Percentiles rank a stretch among this genome's conserved stretches.
phyloP scores from a whole-genome alignment of 2,888 invertebrate genomes.

The Gnatocerus cornutus region DNA sequence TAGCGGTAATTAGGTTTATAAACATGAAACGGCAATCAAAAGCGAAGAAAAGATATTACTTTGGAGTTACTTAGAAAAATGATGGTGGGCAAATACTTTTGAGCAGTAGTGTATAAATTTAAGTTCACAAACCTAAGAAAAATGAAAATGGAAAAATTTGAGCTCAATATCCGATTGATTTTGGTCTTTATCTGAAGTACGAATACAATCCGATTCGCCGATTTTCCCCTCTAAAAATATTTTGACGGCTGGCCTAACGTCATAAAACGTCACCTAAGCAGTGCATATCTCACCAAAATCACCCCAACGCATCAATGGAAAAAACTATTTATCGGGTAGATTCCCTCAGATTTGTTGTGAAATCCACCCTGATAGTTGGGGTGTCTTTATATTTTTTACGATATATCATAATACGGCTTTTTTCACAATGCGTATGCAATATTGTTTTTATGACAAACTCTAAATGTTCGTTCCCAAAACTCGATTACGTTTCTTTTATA shows the following conservation, averaged over 20 bases:
- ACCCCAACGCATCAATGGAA: slow-evolving; percentile 53
- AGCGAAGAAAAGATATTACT: no score
- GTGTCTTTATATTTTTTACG: slow-evolving; percentile 68
- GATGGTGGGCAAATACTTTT: no score
- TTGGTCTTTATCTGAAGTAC: no score
- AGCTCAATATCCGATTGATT: no score
- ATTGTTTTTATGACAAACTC: slow-evolving; percentile 69
- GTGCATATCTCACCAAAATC: slow-evolving; percentile 48
- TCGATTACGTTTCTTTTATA: slow-evolving; percentile 65
- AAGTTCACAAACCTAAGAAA: no score
- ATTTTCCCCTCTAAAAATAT: slow-evolving; percentile 10
- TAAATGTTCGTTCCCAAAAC: slow-evolving; percentile 62
- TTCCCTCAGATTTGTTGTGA: slow-evolving; percentile 65
- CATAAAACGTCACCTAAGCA: slow-evolving; percentile 41
- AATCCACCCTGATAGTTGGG: slow-evolving; percentile 65
- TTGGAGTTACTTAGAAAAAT: no score
- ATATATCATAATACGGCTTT: slow-evolving; percentile 69
- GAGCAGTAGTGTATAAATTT: no score
- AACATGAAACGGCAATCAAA: no score
- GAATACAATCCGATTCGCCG: no score
- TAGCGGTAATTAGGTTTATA: no score
- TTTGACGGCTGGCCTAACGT: slow-evolving; percentile 18
- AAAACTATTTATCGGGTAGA: slow-evolving; percentile 62
- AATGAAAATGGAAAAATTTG: no score
- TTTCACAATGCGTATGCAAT: slow-evolving; percentile 70